phyloP scores from a whole-genome alignment of 2,888 invertebrate genomes.

The Antheraea assamensis region DNA sequence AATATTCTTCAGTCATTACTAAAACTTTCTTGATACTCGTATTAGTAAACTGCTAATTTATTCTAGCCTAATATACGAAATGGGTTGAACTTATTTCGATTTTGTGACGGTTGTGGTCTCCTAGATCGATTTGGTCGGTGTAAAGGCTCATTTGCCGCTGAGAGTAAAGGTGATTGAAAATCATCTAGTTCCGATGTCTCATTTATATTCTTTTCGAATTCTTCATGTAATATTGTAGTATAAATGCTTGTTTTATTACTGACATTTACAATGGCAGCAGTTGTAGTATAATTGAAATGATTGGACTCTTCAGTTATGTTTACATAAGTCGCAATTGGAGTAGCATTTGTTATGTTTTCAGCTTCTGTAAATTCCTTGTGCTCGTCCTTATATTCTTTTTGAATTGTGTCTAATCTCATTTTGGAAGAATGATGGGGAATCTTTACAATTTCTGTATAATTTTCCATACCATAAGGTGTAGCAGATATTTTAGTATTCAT shows the following conservation, averaged over 20 bases:
- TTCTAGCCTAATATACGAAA: slow-evolving; percentile 76
- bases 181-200: slow-evolving; percentile 60
- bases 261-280: slow-evolving; percentile 1
- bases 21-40: slow-evolving; percentile 54
- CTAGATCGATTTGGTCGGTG: slow-evolving; percentile 68
- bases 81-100: slow-evolving; percentile 74
- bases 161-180: slow-evolving; percentile 71
- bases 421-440: slow-evolving; percentile 15
- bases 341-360: not conserved
- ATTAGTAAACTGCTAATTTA: slow-evolving; percentile 31
- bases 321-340: not conserved
- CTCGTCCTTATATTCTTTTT: not conserved
- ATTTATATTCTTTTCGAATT: slow-evolving; percentile 37
- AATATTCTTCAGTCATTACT: slow-evolving; percentile 59
- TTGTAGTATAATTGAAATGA: slow-evolving; percentile 1
- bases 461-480: slow-evolving; percentile 27
- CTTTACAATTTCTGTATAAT: slow-evolving; percentile 19
- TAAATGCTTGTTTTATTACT: slow-evolving; percentile 11
- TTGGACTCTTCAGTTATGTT: not conserved
- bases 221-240: slow-evolving; percentile 29
- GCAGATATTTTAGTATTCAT: slow-evolving; percentile 23
- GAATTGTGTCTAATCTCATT: not conserved
- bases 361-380: not conserved
- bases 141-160: slow-evolving; percentile 70
- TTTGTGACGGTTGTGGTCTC: slow-evolving; percentile 61